These are phyloP conservation scores for Argynnis bischoffii DNA, from an alignment of 2,888 invertebrate species.

Conservation along the genomic window DNA sequence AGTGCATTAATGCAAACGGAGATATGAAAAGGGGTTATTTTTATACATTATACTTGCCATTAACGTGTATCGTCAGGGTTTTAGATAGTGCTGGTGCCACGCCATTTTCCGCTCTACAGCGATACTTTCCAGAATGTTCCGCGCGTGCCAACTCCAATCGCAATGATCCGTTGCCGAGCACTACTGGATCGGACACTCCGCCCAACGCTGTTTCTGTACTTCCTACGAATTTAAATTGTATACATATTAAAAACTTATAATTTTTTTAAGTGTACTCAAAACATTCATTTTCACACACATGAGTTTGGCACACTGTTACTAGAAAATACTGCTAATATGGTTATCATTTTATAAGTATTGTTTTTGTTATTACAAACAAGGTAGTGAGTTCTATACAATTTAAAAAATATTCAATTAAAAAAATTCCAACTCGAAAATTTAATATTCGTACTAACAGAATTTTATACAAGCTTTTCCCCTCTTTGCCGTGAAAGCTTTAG, in stretches of 20 bases:
- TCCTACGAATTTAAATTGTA: constrained; percentile 53
- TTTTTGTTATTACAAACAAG: no score
- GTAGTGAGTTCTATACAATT: no score
- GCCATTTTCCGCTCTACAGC: constrained; percentile 92
- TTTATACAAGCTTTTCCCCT: no score
- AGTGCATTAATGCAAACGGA: constrained; percentile 36
- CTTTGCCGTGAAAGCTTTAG: neutral
- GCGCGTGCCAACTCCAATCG: constrained; percentile 88
- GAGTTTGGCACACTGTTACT: no score
- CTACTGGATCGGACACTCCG: constrained; percentile 73
- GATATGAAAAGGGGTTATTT: constrained; percentile 36
- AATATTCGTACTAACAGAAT: no score
- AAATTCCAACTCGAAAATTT: no score
- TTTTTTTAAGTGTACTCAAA: neutral
- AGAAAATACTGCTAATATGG: no score
- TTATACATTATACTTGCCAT: constrained; percentile 82
- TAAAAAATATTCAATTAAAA: no score
- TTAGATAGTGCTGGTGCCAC: constrained; percentile 91
- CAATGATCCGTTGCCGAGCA: constrained; percentile 87
- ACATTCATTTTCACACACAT: no score
- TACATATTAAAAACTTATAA: constrained; percentile 10
- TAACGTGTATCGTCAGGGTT: constrained; percentile 90
- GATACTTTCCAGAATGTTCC: constrained; percentile 91
- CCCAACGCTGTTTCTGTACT: constrained; percentile 72
- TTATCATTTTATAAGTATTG: no score